phyloP scores from a whole-genome alignment of 2,888 invertebrate genomes.

The Archaeoteleia sp. region DNA sequence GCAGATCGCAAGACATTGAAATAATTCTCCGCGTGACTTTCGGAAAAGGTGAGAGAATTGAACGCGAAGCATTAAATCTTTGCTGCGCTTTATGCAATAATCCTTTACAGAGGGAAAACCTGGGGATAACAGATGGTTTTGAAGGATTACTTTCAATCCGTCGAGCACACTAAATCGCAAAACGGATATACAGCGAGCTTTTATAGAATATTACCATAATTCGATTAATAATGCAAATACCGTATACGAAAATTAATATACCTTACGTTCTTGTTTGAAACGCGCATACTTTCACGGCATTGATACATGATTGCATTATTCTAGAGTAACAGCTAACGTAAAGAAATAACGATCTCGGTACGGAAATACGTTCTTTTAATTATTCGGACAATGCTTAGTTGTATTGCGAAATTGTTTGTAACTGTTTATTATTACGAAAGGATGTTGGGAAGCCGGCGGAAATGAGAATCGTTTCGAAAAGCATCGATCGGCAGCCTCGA shows the following conservation, averaged over 20 bases:
- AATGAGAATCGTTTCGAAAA: slow-evolving; percentile 13
- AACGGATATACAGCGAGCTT: slow-evolving; percentile 11
- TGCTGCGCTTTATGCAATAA: slow-evolving; percentile 22
- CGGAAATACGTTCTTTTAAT: too few species aligned
- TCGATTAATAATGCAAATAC: slow-evolving; percentile 18
- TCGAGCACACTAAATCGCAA: slow-evolving; percentile 31
- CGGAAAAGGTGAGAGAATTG: slow-evolving; percentile 41
- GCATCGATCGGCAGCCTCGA: slow-evolving; percentile 15
- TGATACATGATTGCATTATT: too few species aligned
- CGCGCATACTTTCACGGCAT: too few species aligned
- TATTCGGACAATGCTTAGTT: too few species aligned
- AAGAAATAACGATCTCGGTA: too few species aligned
- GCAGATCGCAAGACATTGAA: slow-evolving; percentile 4
- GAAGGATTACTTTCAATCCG: slow-evolving; percentile 34
- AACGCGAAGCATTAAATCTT: slow-evolving; percentile 29
- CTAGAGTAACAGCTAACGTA: too few species aligned
- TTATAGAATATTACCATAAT: slow-evolving; percentile 13
- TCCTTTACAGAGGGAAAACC: slow-evolving; percentile 32
- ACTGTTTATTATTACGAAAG: too few species aligned
- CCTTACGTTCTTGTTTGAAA: not conserved
- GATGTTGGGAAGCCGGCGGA: slow-evolving; percentile 9
- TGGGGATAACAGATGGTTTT: slow-evolving; percentile 43
- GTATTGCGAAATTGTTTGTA: too few species aligned
- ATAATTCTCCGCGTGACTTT: slow-evolving; percentile 26
- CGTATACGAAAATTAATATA: slow-evolving; percentile 1